Conservation (phyloP, 2,113 vertebrate species). For the Eleginops maclovinus region DNA sequence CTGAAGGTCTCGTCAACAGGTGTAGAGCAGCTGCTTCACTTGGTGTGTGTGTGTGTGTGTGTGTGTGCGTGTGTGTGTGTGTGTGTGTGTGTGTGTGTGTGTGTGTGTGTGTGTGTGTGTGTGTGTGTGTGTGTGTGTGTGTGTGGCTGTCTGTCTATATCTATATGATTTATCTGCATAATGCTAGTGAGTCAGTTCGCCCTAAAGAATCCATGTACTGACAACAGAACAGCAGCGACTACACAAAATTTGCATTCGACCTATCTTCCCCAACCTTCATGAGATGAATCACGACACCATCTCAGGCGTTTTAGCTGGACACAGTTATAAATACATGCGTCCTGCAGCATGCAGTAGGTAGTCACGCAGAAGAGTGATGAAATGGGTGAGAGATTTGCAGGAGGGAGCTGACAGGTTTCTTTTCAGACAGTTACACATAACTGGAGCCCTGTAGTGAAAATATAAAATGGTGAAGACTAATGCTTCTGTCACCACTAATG, state of each 20-base stretch:
- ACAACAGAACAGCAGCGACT: constrained; percentile 9
- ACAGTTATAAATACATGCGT: constrained; percentile 35
- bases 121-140: background rate
- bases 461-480: background rate
- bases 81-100: background rate
- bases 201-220: background rate
- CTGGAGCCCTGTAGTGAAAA: background rate
- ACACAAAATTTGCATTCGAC: constrained; percentile 28
- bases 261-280: constrained; percentile 9
- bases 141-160: background rate
- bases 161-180: constrained; percentile 9
- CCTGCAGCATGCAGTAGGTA: constrained; percentile 3
- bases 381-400: constrained; percentile 5
- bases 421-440: constrained; percentile 17
- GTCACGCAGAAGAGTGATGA: constrained; percentile 9
- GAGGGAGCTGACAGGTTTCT: constrained; percentile 22
- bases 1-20: constrained; percentile 7
- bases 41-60: constrained; percentile 22
- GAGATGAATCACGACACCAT: constrained; percentile 45
- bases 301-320: constrained; percentile 21
- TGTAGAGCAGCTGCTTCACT: constrained; percentile 2
- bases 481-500: background rate
- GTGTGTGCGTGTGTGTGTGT: background rate
- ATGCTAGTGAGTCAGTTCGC: constrained; percentile 12
- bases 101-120: background rate